Evolutionary conservation across 2,888 invertebrate genomes (phyloP).

Genomic region (Drosophila rubida): DNA sequence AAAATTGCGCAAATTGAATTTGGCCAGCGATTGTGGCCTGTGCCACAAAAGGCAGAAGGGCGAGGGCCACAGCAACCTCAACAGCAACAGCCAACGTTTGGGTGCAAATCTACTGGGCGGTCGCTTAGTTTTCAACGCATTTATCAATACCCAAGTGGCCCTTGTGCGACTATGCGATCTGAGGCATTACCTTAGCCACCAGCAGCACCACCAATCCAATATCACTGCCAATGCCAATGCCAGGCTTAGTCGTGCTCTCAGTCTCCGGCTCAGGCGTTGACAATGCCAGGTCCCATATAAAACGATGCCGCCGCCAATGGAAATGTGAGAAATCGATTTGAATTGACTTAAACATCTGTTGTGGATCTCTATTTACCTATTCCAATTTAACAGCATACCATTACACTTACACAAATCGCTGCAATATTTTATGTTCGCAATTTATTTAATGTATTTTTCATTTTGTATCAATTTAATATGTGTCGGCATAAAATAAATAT

Average conservation of each 20-base stretch:
- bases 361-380: constrained; percentile 15
- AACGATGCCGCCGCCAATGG: constrained; percentile 39
- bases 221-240: constrained; percentile 3
- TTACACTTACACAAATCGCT: background rate
- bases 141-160: constrained; percentile 81
- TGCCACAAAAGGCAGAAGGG: constrained; percentile 41
- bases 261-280: constrained; percentile 54
- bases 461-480: background rate
- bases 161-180: constrained; percentile 27
- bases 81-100: constrained; percentile 35
- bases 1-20: constrained; percentile 84
- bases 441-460: background rate
- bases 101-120: constrained; percentile 79
- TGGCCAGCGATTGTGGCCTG: constrained; percentile 74
- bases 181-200: constrained; percentile 23
- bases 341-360: constrained; percentile 42
- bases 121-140: constrained; percentile 82
- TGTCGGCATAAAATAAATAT: constrained; percentile 7
- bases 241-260: constrained; percentile 13
- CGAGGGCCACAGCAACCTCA: constrained; percentile 20
- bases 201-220: background rate
- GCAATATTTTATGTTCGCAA: background rate
- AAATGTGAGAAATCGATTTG: constrained; percentile 55
- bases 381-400: constrained; percentile 1
- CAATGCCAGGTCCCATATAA: constrained; percentile 61